Percentiles rank a stretch among this genome's conserved stretches.
These are phyloP conservation scores for Psococerastis gibbosa DNA, from an alignment of 2,888 invertebrate species.

Conservation along the genomic window DNA sequence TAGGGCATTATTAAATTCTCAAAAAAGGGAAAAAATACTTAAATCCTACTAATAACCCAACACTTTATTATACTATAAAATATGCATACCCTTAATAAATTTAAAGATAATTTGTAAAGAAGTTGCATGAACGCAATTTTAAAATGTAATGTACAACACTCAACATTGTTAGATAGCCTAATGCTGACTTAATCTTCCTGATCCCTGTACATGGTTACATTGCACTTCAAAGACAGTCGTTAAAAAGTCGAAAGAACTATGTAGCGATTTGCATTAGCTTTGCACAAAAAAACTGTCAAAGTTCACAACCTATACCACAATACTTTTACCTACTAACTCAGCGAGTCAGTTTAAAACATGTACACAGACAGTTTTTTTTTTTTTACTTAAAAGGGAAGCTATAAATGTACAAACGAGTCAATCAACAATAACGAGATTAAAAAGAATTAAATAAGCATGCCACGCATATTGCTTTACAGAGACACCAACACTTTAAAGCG, in stretches of 20 bases:
- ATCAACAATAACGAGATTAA: no score
- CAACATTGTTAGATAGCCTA: neutral
- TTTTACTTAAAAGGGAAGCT: no score
- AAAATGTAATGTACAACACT: neutral
- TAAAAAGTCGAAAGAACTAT: neutral
- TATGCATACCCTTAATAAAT: neutral
- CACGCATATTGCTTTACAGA: no score
- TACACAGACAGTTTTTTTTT: no score
- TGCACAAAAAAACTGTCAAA: conserved; percentile 10
- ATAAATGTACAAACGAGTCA: no score
- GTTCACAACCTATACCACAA: neutral
- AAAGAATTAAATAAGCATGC: no score
- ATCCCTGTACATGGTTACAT: neutral
- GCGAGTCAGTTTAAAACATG: no score
- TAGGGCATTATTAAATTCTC: neutral
- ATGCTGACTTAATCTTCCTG: neutral
- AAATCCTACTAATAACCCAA: neutral
- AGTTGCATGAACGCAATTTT: neutral
- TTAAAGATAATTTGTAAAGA: no score
- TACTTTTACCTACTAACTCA: no score
- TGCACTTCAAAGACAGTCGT: conserved; percentile 1
- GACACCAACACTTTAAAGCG: no score
- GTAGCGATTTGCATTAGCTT: neutral
- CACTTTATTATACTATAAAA: neutral
- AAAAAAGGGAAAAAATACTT: neutral